Base-by-base conservation (phyloP, 2,888 invertebrate genomes). In the Andrena fulva region DNA sequence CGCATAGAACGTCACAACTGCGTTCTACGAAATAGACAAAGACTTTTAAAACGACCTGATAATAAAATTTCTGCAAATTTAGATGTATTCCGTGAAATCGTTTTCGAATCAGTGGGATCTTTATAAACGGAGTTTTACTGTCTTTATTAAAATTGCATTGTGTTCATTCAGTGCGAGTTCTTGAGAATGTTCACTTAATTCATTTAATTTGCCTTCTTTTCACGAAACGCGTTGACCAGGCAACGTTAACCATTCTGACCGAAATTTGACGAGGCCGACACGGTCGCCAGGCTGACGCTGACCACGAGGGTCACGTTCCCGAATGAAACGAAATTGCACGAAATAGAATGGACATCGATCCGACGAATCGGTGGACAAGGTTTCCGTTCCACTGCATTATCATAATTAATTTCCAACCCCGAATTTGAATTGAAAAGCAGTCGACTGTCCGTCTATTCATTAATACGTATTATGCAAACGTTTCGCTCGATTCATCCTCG, bases 391-490 rank as follows among this genome's bases (percentile, higher is more conserved):
- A 59, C 29, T 12, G 77, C 70, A 88, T 89, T 88, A 83, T 89
- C 89, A 89, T 86, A 88, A 89, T 81, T 89, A 88, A 89, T 88
- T 89, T 88, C 62, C 10, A 48, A 50, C 63, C 69, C 16, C 66
- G 62, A 67, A 72, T 31, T 29, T 62, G 69, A 72, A 74, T 75
- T 85, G 75, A 72, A 33, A 71, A 50, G 50, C 77, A 54, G 64
- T 73, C 81, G 72, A 59, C 54, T 66, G 70, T 69, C 67, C 71
- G 79, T 77, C 85, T 73, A 84, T 90, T 91, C 90, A 89, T 91
- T 90, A 88, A 91, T 88, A 85, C 88, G 90, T 90, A 90, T 91
- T 90, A 90, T 91, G 83, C 85, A 85, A 88, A 89, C 89, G 82
- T 86, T 85, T 80, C 81, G 77, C 69, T 67, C 83, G 82, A 89